phyloP scores from a whole-genome alignment of 2,888 invertebrate genomes.

The Nomada goodeniana region DNA sequence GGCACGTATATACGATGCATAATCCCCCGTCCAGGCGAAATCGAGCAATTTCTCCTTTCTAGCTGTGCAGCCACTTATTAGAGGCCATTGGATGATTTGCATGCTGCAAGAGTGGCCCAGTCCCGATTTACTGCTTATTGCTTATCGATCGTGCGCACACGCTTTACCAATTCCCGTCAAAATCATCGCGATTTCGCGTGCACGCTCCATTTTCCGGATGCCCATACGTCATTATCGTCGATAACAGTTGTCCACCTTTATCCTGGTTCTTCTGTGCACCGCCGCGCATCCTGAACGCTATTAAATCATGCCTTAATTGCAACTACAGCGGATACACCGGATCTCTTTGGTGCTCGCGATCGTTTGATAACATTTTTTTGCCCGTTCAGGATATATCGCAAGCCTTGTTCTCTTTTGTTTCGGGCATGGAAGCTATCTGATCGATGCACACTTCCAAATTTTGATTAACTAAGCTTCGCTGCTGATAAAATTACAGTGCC shows the following conservation, averaged over 20 bases:
- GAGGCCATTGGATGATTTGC: conserved; percentile 65
- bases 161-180: conserved; percentile 69
- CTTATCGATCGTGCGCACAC: conserved; percentile 66
- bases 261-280: conserved; percentile 43
- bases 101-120: conserved; percentile 71
- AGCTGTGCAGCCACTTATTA: conserved; percentile 57
- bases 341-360: conserved; percentile 2
- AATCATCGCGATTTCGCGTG: conserved; percentile 70
- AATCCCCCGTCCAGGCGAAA: conserved; percentile 36
- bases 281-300: conserved; percentile 10
- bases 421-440: neutral
- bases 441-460: neutral
- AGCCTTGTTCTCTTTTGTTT: neutral
- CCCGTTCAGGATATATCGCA: neutral
- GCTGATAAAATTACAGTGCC: too few relatives aligned
- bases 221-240: conserved; percentile 69
- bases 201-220: conserved; percentile 59
- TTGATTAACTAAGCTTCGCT: neutral
- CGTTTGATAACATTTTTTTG: conserved; percentile 5
- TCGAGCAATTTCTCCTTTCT: conserved; percentile 53
- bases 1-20: conserved; percentile 16
- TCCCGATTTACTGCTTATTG: conserved; percentile 81
- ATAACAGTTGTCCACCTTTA: conserved; percentile 69
- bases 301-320: conserved; percentile 58
- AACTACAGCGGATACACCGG: conserved; percentile 15